Evolutionary conservation across 2,888 invertebrate species (phyloP), one percentile per base, ranked within the genome.

Genomic region (Drosophila mimetica): DNA sequence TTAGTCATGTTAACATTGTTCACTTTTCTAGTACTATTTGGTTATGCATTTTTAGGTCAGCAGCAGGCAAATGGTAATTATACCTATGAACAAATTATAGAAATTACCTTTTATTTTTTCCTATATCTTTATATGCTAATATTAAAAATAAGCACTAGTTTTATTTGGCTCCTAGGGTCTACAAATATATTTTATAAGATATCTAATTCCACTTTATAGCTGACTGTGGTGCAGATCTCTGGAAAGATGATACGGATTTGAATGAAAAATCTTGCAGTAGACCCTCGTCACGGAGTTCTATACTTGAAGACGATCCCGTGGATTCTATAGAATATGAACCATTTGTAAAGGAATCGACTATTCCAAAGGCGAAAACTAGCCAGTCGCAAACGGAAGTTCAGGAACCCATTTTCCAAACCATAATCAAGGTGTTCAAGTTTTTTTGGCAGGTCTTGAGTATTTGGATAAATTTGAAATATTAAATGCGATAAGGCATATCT

Each of bases 1-100:
- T n/a, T 28, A 36, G 51, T 13, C 18, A 65, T 71, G 71, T 36
- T 52, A 16, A 28, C 30, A 44, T 25, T 52, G n/a, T 36, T 58
- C 4, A 13, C 16, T 25, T 44, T 71, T 47, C 11, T 57, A n/a
- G 2, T 47, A 1, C 5, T 60, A 4, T 5, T 72, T n/a, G 28
- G 32, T 2, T 1, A 53, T 9, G 4, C 13, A 13, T 9, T 25
- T 11, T 14, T 32, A 7, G 8, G 16, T 7, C 42, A 53, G 20
- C 28, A 42, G 32, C 47, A 36, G 8, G 22, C 48, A 16, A 4
- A 18, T 9, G 60, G 60, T 72, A 28, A 30, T 36, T 39, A 11
- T 39, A 5, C 5, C 4, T 11, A 11, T 4, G 30, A 30, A 22
- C 5, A 28, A 9, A 28, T 7, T 28, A 8, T 28, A 28, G 3